These are phyloP conservation scores for Poecile atricapillus DNA, from an alignment of 2,113 vertebrate genomes.

Conservation along the genomic window DNA sequence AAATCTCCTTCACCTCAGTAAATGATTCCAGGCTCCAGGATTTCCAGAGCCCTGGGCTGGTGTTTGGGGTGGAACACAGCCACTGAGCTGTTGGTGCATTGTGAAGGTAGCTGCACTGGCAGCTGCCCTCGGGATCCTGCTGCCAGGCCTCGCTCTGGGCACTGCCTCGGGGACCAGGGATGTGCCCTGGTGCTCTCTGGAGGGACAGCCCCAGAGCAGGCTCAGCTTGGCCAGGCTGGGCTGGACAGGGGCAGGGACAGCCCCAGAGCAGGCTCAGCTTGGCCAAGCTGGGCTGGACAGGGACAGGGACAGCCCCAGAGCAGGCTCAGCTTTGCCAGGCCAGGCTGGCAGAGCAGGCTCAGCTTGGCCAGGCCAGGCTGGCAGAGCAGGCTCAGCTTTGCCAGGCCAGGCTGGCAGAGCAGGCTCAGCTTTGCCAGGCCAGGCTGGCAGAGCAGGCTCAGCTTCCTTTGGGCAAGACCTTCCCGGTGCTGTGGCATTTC, in stretches of 20 bases:
- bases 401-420: too few species aligned
- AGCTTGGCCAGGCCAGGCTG: too few species aligned
- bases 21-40: background rate
- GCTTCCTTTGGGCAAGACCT: background rate
- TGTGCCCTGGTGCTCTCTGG: background rate
- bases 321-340: too few species aligned
- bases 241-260: too few species aligned
- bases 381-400: too few species aligned
- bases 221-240: background rate
- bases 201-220: background rate
- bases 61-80: background rate
- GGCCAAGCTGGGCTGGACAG: too few species aligned
- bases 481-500: rapidly evolving
- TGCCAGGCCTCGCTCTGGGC: background rate
- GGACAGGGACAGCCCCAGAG: too few species aligned
- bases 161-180: background rate
- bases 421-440: background rate
- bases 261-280: too few species aligned
- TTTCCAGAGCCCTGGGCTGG: background rate
- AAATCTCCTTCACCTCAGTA: background rate
- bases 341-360: too few species aligned
- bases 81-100: background rate
- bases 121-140: background rate
- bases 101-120: background rate
- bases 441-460: background rate